Evolutionary conservation across 2,888 invertebrate species (phyloP).

Genomic region (Cactoblastis cactorum): DNA sequence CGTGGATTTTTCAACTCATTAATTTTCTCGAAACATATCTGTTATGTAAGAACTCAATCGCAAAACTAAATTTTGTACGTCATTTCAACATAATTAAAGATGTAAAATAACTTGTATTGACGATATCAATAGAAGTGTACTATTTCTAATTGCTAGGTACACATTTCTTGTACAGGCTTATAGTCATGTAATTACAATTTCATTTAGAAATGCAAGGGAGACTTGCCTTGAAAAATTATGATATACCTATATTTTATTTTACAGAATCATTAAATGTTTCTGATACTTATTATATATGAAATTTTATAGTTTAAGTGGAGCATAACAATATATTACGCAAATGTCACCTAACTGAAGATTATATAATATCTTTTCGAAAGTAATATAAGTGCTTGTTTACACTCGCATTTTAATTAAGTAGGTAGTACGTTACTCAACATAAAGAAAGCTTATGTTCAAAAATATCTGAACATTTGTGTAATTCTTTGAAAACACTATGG

Average conservation of each 20-base stretch:
- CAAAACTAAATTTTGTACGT: background rate
- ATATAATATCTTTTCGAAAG: slow-evolving; percentile 14
- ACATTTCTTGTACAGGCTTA: no score
- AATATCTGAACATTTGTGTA: no score
- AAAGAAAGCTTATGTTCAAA: no score
- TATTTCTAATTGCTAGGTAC: no score
- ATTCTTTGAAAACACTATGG: background rate
- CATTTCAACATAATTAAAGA: background rate
- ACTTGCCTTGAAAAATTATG: no score
- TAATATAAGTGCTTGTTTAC: slow-evolving; percentile 11
- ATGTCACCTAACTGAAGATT: background rate
- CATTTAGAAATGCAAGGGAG: background rate
- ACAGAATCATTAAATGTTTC: background rate
- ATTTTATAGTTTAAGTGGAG: no score
- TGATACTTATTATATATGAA: no score
- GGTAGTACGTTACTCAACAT: background rate
- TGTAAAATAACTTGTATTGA: no score
- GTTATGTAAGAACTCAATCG: background rate
- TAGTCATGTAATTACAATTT: background rate
- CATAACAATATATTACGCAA: background rate
- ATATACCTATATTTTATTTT: no score
- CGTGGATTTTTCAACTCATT: background rate
- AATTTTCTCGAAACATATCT: background rate
- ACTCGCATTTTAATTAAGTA: background rate
- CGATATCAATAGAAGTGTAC: no score